phyloP scores from a whole-genome alignment of 2,797 vertebrate species.

The Jordanella pulchra region DNA sequence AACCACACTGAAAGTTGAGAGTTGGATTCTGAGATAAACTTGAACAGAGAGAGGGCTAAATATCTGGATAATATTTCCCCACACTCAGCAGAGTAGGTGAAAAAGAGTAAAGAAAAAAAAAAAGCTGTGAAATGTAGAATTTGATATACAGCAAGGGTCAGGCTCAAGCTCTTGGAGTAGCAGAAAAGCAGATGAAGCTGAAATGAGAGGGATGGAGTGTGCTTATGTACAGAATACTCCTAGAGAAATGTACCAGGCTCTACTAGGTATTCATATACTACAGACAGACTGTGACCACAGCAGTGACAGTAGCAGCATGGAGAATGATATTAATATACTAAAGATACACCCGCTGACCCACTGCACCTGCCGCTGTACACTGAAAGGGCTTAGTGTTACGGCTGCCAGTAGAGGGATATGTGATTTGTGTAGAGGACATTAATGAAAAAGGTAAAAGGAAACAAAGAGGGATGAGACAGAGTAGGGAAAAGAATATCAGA shows the following conservation, averaged over 20 bases:
- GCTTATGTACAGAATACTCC: slow-evolving; percentile 29
- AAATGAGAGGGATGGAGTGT: slow-evolving; percentile 29
- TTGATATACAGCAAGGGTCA: slow-evolving; percentile 65
- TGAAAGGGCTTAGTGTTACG: slow-evolving; percentile 15
- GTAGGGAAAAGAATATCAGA: not conserved
- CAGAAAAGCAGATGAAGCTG: slow-evolving; percentile 49
- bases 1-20: slow-evolving; percentile 56
- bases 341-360: slow-evolving; percentile 23
- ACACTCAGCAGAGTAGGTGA: slow-evolving; percentile 54
- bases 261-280: slow-evolving; percentile 33
- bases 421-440: slow-evolving; percentile 42
- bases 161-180: slow-evolving; percentile 48
- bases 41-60: slow-evolving; percentile 49
- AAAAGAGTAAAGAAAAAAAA: slow-evolving; percentile 17
- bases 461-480: slow-evolving; percentile 40
- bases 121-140: slow-evolving; percentile 72
- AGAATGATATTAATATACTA: slow-evolving; percentile 37
- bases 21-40: slow-evolving; percentile 39
- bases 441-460: slow-evolving; percentile 38
- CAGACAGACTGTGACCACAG: slow-evolving; percentile 28
- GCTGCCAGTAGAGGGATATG: slow-evolving; percentile 16
- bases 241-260: slow-evolving; percentile 18
- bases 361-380: slow-evolving; percentile 7
- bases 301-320: slow-evolving; percentile 24
- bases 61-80: slow-evolving; percentile 67